Evolutionary conservation across 2,888 invertebrate species (phyloP).

Genomic region (Pterostichus madidus): DNA sequence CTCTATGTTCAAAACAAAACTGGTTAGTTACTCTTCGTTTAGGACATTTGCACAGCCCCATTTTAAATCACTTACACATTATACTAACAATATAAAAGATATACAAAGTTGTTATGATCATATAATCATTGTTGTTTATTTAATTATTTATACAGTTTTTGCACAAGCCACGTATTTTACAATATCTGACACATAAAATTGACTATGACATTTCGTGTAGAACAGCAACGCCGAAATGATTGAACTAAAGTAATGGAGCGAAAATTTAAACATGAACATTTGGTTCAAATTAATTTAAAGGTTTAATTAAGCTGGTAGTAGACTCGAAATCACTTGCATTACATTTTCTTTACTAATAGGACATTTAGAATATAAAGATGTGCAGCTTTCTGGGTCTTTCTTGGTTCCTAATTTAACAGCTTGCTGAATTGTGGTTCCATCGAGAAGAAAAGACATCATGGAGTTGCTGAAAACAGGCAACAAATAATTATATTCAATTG

Average conservation of each 20-base stretch:
- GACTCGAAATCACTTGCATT: slow-evolving; percentile 83
- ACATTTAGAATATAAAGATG: slow-evolving; percentile 82
- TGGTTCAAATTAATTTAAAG: neutral
- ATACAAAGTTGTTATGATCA: slow-evolving; percentile 29
- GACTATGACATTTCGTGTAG: slow-evolving; percentile 55
- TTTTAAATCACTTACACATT: slow-evolving; percentile 75
- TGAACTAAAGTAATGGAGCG: slow-evolving; percentile 34
- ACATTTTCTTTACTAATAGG: slow-evolving; percentile 84
- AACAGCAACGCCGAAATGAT: slow-evolving; percentile 24
- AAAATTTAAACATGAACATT: slow-evolving; percentile 7
- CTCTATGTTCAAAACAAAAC: slow-evolving; percentile 99
- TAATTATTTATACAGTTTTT: slow-evolving; percentile 55
- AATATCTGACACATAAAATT: slow-evolving; percentile 64
- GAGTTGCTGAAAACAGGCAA: slow-evolving; percentile 81
- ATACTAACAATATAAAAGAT: slow-evolving; percentile 50
- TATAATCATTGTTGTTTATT: slow-evolving; percentile 57
- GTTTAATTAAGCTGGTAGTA: slow-evolving; percentile 78
- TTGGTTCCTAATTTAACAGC: slow-evolving; percentile 83
- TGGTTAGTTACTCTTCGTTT: slow-evolving; percentile 98
- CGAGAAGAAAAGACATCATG: slow-evolving; percentile 84
- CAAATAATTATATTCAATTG: slow-evolving; percentile 16
- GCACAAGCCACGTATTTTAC: slow-evolving; percentile 64
- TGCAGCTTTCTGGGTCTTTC: slow-evolving; percentile 81
- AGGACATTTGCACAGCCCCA: slow-evolving; percentile 99
- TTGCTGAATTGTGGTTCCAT: slow-evolving; percentile 86